Conservation (phyloP, 2,888 invertebrate genomes). For the Melanchra persicariae region DNA sequence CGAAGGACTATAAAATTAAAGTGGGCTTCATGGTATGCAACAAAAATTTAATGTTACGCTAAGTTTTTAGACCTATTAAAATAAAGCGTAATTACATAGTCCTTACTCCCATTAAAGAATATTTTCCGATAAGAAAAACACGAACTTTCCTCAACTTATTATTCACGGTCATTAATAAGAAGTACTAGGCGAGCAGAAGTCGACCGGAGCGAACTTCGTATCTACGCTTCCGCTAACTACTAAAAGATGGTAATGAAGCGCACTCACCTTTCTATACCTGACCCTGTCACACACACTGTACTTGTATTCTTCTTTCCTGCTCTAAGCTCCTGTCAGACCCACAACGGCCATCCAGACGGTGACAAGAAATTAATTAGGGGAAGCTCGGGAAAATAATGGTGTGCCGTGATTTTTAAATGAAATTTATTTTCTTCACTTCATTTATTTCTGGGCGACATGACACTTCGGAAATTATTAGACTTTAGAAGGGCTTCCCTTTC, state of each 20-base stretch:
- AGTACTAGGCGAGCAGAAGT: slow-evolving; percentile 84
- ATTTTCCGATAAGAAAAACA: slow-evolving; percentile 65
- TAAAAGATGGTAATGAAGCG: slow-evolving; percentile 89
- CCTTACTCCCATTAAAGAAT: slow-evolving; percentile 34
- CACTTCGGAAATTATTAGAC: slow-evolving; percentile 90
- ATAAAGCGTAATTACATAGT: neutral
- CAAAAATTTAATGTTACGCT: neutral
- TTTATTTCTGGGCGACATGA: slow-evolving; percentile 89
- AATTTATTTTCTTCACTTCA: slow-evolving; percentile 90
- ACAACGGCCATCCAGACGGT: slow-evolving; percentile 88
- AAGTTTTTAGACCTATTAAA: neutral
- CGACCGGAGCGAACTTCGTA: slow-evolving; percentile 85
- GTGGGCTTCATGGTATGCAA: too few species aligned
- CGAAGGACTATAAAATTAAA: too few species aligned
- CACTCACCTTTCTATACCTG: slow-evolving; percentile 81
- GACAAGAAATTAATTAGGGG: slow-evolving; percentile 91
- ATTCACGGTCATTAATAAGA: slow-evolving; percentile 84
- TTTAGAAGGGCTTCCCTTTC: slow-evolving; percentile 79
- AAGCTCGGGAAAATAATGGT: slow-evolving; percentile 89
- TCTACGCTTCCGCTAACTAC: slow-evolving; percentile 87
- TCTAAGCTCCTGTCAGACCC: slow-evolving; percentile 85
- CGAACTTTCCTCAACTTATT: slow-evolving; percentile 71
- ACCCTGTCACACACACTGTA: slow-evolving; percentile 69
- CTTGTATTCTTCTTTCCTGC: slow-evolving; percentile 67
- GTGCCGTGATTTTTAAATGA: slow-evolving; percentile 90